Evolutionary conservation across 2,888 invertebrate genomes (phyloP).

Genomic region (Tillus elongatus): DNA sequence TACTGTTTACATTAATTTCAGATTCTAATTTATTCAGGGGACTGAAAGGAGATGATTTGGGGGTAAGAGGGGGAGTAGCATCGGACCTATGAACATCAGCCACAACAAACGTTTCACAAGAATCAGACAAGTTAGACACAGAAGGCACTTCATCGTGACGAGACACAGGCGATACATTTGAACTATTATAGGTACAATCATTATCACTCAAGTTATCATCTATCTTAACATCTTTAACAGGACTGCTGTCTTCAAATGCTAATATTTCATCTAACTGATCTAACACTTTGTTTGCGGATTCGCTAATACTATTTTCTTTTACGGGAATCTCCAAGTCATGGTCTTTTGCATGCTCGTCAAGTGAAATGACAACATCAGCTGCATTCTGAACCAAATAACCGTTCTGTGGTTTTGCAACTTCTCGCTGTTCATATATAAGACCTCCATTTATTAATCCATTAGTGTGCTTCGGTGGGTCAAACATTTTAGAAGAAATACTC

Average conservation of each 20-base stretch:
- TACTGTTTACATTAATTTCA: not conserved
- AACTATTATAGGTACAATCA: too few relatives aligned
- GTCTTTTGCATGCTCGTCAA: constrained; percentile 10
- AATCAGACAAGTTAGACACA: not conserved
- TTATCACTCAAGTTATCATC: too few relatives aligned
- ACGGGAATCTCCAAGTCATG: constrained; percentile 8
- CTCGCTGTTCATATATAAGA: constrained; percentile 17
- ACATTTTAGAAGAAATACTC: too few relatives aligned
- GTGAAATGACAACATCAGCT: not conserved
- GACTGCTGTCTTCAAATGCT: not conserved
- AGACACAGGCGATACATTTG: not conserved
- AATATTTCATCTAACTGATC: not conserved
- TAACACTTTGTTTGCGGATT: not conserved
- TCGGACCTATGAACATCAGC: not conserved
- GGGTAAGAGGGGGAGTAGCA: not conserved
- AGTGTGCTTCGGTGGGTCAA: constrained; percentile 8
- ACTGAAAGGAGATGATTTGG: not conserved
- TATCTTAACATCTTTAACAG: not conserved
- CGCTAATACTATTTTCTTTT: not conserved
- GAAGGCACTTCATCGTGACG: not conserved
- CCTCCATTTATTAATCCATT: constrained; percentile 19
- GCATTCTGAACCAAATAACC: too few relatives aligned
- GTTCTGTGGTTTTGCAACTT: too few relatives aligned
- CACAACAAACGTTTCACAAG: too few relatives aligned
- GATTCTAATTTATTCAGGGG: not conserved